Conservation (phyloP, 1,140 invertebrate species). For the Anoplolepis gracilipes region DNA sequence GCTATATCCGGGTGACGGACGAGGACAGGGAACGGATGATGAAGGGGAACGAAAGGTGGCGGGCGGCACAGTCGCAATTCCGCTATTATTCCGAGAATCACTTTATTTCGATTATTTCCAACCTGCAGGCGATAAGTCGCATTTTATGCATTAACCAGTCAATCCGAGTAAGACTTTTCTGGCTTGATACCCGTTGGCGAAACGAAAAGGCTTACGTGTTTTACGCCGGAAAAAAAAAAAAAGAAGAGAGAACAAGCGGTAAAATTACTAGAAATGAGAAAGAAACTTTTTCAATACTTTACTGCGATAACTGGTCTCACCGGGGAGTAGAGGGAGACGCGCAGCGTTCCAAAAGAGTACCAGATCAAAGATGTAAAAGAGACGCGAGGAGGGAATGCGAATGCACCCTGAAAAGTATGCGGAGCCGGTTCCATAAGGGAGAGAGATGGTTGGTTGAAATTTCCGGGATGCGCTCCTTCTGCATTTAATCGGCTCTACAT, state of each 20-base stretch:
- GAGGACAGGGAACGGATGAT: neutral
- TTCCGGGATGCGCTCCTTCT: conserved; percentile 1
- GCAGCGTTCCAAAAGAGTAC: conserved; percentile 12
- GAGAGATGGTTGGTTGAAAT: conserved; percentile 10
- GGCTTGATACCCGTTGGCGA: neutral
- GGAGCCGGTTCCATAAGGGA: neutral
- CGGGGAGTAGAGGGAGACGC: neutral
- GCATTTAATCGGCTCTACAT: conserved; percentile 3
- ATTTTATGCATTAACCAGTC: conserved; percentile 66
- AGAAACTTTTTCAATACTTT: conserved; percentile 66
- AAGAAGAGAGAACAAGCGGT: neutral
- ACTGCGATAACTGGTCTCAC: conserved; percentile 6
- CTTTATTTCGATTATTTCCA: conserved; percentile 80
- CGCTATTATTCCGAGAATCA: conserved; percentile 78
- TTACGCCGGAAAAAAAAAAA: conserved; percentile 29
- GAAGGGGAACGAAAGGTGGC: conserved; percentile 41
- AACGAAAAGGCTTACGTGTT: conserved; percentile 26
- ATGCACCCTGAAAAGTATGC: neutral
- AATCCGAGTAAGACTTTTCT: neutral
- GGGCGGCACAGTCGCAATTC: conserved; percentile 10
- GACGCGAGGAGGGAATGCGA: neutral
- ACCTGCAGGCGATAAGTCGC: conserved; percentile 75
- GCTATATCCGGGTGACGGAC: neutral
- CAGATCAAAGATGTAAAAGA: neutral
- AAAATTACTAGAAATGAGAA: conserved; percentile 36